These are phyloP conservation scores for Agriopis leucophaearia DNA, from an alignment of 2,888 invertebrate genomes.

Conservation along the genomic window DNA sequence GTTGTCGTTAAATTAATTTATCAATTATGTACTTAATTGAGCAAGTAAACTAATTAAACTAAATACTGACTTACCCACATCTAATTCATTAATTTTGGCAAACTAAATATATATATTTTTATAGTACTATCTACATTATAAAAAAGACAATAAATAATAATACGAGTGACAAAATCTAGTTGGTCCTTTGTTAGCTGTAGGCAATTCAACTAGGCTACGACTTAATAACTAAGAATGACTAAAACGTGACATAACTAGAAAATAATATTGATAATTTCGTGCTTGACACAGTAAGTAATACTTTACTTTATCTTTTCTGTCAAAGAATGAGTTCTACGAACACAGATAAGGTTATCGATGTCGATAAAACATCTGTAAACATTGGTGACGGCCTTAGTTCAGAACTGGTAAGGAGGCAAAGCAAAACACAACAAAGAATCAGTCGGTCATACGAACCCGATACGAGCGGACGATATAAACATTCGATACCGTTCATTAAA, in stretches of 20 bases:
- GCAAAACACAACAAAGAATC: conserved; percentile 83
- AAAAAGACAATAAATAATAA: too few species aligned
- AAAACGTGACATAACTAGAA: conserved; percentile 25
- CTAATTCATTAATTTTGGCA: too few species aligned
- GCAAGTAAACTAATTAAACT: too few species aligned
- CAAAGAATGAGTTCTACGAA: conserved; percentile 36
- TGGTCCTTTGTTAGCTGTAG: too few species aligned
- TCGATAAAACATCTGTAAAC: conserved; percentile 81
- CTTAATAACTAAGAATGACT: not conserved
- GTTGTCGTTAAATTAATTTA: too few species aligned
- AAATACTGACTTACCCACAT: too few species aligned
- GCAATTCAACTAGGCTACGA: not conserved
- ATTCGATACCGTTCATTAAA: conserved; percentile 49
- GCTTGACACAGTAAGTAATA: conserved; percentile 15
- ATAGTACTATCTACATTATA: too few species aligned
- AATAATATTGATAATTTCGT: conserved; percentile 25
- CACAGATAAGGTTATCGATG: conserved; percentile 58
- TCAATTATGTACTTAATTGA: too few species aligned
- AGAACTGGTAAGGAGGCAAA: conserved; percentile 70
- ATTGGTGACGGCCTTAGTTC: conserved; percentile 65
- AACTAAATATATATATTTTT: too few species aligned
- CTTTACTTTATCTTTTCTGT: conserved; percentile 30
- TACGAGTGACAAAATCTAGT: too few species aligned
- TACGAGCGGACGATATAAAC: conserved; percentile 61
- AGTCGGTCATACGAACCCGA: conserved; percentile 73